phyloP scores from a whole-genome alignment of 2,797 vertebrate species.

The Vultur gryphus region DNA sequence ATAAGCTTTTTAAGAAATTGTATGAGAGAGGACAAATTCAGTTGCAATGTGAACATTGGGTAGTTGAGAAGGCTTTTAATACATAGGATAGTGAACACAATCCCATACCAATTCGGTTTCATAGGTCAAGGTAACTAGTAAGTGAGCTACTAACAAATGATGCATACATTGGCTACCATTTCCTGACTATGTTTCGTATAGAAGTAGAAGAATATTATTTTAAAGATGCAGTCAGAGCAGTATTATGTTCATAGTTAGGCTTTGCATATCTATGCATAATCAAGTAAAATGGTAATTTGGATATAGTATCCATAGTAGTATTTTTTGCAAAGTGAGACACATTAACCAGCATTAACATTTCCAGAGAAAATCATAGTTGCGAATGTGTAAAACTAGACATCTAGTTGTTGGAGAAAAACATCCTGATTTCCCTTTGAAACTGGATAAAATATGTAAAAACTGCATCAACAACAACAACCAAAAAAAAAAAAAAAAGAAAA shows the following conservation, averaged over 20 bases:
- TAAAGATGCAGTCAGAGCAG: not conserved
- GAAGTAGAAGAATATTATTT: not conserved
- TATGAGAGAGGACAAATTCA: not conserved
- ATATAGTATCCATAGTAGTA: not conserved
- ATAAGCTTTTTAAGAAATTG: not conserved
- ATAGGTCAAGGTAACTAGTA: not conserved
- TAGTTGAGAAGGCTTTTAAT: not conserved
- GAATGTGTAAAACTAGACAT: not conserved
- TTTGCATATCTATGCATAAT: not conserved
- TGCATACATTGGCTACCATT: not conserved
- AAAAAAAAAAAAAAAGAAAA: no score
- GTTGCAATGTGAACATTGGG: not conserved
- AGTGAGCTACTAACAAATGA: not conserved
- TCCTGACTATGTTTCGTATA: not conserved
- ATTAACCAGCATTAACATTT: not conserved
- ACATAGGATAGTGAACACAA: no score
- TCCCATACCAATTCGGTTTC: not conserved
- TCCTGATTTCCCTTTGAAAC: not conserved
- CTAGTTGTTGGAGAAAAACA: not conserved
- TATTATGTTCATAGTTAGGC: not conserved
- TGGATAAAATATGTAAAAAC: not conserved
- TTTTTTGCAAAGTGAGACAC: not conserved
- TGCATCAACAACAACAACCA: not conserved
- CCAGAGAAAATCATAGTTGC: not conserved
- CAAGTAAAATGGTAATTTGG: not conserved